Evolutionary conservation across 1,140 invertebrate species (phyloP).

Genomic region (Zaprionus capensis): DNA sequence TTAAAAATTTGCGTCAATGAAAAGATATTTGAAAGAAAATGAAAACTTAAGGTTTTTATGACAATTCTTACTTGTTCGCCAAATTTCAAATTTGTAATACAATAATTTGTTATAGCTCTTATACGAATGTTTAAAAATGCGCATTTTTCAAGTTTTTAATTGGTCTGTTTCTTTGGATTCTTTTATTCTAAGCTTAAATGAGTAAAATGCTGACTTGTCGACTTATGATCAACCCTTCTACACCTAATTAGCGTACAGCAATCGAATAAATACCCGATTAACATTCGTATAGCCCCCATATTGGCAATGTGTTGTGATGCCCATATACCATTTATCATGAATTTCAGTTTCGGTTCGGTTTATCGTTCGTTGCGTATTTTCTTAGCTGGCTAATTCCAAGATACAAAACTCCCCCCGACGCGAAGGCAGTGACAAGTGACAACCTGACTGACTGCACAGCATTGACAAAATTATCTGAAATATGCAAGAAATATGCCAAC

Average conservation of each 20-base stretch:
- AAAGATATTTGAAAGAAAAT: not conserved
- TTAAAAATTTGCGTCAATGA: not conserved
- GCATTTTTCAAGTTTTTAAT: not conserved
- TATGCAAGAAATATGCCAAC: conserved; percentile 79
- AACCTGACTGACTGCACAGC: conserved; percentile 84
- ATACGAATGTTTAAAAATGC: not conserved
- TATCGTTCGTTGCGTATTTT: conserved; percentile 54
- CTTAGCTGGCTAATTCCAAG: conserved; percentile 77
- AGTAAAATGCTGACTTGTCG: not conserved
- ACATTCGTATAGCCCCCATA: not conserved
- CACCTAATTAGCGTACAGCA: not conserved
- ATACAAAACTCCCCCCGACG: conserved; percentile 60
- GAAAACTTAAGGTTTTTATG: not conserved
- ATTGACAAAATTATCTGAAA: conserved; percentile 84
- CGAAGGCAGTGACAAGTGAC: conserved; percentile 78
- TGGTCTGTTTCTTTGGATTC: not conserved
- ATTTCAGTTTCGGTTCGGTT: conserved; percentile 33
- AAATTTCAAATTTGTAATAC: not conserved
- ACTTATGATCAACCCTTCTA: not conserved
- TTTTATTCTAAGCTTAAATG: not conserved
- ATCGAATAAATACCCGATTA: not conserved
- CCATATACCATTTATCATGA: conserved; percentile 35
- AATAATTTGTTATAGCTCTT: not conserved
- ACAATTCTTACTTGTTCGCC: not conserved
- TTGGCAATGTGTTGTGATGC: not conserved